A percentile compares a stretch with the other conserved stretches of the same genome.
Conservation (phyloP, 30 jellyfish, hydroid and myxozoan species). For the Catostylus mosaicus region DNA sequence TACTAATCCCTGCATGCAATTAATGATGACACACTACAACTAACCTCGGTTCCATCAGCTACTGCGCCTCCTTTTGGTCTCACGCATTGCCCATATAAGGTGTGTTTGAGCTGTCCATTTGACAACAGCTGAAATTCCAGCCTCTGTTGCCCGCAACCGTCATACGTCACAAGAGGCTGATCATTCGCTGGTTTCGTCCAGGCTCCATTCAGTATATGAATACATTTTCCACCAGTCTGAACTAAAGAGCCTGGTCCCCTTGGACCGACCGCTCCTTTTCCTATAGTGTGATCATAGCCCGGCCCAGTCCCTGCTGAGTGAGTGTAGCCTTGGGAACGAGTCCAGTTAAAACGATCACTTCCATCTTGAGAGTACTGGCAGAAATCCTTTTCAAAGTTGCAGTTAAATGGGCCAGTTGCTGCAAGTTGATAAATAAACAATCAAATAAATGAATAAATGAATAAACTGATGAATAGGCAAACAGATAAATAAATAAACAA, state of each 20-base stretch:
- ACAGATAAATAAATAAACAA: no score
- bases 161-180: conserved; percentile 82
- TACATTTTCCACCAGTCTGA: conserved; percentile 82
- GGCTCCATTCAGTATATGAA: conserved; percentile 90
- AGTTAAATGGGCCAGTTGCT: conserved; percentile 87
- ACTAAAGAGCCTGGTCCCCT: conserved; percentile 94
- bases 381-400: conserved; percentile 84
- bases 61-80: conserved; percentile 85
- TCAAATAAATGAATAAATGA: not conserved
- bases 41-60: conserved; percentile 80
- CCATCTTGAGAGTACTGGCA: conserved; percentile 76
- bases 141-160: conserved; percentile 95
- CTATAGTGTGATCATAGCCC: conserved; percentile 84
- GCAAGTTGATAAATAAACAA: not conserved
- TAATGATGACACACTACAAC: not conserved
- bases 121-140: conserved; percentile 70
- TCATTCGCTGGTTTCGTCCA: conserved; percentile 86
- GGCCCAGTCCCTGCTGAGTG: conserved; percentile 91
- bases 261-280: conserved; percentile 94
- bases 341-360: conserved; percentile 86
- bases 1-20: not conserved
- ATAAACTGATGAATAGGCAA: no score
- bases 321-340: conserved; percentile 93
- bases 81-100: conserved; percentile 74
- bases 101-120: conserved; percentile 71